phyloP scores from a whole-genome alignment of 35 echinoderm and acorn worm species.

The Stichopus chloronotus region DNA sequence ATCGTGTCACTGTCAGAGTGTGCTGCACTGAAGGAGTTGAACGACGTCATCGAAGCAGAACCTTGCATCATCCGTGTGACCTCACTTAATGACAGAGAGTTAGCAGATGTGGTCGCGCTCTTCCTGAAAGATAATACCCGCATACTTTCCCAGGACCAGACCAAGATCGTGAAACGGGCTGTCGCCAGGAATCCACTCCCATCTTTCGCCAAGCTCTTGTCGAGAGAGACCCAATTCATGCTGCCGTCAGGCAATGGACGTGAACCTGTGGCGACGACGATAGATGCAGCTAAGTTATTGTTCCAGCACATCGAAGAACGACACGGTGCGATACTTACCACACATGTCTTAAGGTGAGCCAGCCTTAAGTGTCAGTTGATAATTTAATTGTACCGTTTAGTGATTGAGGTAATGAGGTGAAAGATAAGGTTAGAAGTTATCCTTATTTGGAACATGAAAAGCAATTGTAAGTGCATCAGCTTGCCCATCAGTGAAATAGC shows the following conservation, averaged over 20 bases:
- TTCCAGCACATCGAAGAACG: slow-evolving; percentile 91
- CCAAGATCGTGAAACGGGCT: slow-evolving; percentile 89
- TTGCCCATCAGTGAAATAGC: too few species aligned
- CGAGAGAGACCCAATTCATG: slow-evolving; percentile 86
- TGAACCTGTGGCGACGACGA: slow-evolving; percentile 78
- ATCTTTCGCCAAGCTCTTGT: slow-evolving; percentile 90
- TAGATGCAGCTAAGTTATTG: slow-evolving; percentile 79
- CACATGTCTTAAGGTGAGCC: slow-evolving; percentile 74
- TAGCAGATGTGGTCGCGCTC: slow-evolving; percentile 80
- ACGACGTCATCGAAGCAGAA: slow-evolving; percentile 78
- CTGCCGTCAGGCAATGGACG: slow-evolving; percentile 92
- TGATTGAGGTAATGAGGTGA: background rate
- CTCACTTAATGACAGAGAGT: slow-evolving; percentile 86
- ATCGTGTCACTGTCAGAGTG: slow-evolving; percentile 83
- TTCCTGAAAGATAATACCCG: slow-evolving; percentile 84
- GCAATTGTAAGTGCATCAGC: too few species aligned
- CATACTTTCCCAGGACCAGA: slow-evolving; percentile 79
- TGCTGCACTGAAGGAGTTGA: slow-evolving; percentile 74
- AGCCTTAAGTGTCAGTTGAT: background rate
- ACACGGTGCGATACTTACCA: slow-evolving; percentile 73
- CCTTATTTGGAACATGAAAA: background rate
- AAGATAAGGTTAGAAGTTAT: background rate
- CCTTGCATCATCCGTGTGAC: slow-evolving; percentile 84
- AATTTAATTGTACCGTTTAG: background rate
- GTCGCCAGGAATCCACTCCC: slow-evolving; percentile 88